Percentiles rank a stretch among this genome's conserved stretches.
phyloP scores from a whole-genome alignment of 2,113 vertebrate genomes.

The Buteo buteo region DNA sequence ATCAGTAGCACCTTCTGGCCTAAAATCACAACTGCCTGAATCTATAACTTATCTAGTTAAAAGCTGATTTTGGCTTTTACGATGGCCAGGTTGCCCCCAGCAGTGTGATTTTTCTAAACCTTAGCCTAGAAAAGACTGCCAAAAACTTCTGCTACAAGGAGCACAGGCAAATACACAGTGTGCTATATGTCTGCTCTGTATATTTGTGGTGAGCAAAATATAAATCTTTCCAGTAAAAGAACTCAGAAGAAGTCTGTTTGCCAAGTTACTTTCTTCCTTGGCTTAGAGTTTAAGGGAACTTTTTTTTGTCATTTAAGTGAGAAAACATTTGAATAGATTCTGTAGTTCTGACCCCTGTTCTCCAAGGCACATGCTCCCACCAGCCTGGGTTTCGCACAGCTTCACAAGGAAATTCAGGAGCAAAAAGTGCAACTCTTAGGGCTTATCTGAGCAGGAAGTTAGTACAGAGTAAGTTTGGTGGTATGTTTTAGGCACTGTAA shows the following conservation, averaged over 20 bases:
- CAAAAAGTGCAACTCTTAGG: neutral
- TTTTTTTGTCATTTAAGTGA: neutral
- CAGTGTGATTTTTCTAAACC: neutral
- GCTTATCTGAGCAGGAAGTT: constrained; percentile 39
- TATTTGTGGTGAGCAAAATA: constrained; percentile 20
- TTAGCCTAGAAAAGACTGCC: neutral
- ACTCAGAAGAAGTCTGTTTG: neutral
- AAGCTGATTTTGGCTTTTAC: neutral
- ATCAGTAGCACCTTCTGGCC: neutral
- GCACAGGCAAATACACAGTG: neutral
- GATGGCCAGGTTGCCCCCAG: neutral
- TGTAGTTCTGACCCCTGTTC: neutral
- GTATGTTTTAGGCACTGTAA: neutral
- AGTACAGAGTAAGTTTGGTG: neutral
- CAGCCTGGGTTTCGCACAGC: neutral
- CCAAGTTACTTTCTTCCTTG: constrained; percentile 49
- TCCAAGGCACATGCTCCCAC: neutral
- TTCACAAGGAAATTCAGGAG: constrained; percentile 9
- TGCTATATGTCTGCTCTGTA: neutral
- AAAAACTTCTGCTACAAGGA: constrained; percentile 26
- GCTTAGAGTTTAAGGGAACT: neutral
- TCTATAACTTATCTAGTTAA: neutral
- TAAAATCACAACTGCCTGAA: neutral
- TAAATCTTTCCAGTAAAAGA: constrained; percentile 44
- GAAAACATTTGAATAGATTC: constrained; percentile 14